Evolutionary conservation across 2,113 vertebrate species (phyloP).

Genomic region (Rousettus leschenaultii): DNA sequence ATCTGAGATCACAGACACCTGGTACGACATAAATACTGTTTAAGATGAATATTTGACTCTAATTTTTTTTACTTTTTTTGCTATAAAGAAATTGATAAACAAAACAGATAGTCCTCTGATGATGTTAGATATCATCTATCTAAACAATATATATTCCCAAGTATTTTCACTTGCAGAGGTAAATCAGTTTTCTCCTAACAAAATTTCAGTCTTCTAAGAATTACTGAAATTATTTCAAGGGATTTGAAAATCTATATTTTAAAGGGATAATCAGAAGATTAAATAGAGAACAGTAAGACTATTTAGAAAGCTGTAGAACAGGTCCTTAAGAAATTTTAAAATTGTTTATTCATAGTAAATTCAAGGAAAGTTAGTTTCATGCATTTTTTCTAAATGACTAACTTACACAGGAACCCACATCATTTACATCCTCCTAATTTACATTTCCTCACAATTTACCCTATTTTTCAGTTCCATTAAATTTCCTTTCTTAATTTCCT

Average conservation of each 20-base stretch:
- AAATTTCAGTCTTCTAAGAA: conserved; percentile 19
- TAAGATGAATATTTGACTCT: not conserved
- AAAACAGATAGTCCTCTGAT: not conserved
- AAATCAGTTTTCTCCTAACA: conserved; percentile 11
- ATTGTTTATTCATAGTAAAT: conserved; percentile 2
- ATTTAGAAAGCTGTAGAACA: not conserved
- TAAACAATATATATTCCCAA: not conserved
- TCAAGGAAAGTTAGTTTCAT: not conserved
- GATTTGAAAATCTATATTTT: conserved; percentile 13
- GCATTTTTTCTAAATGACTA: conserved; percentile 19
- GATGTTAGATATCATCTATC: not conserved
- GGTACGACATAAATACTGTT: not conserved
- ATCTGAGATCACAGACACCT: not conserved
- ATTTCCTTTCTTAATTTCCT: not conserved
- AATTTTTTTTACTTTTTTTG: no score
- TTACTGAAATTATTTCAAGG: conserved; percentile 23
- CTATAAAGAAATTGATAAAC: not conserved
- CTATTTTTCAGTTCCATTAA: not conserved
- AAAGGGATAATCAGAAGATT: not conserved
- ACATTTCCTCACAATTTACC: not conserved
- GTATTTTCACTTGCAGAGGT: not conserved
- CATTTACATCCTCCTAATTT: not conserved
- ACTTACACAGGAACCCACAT: not conserved
- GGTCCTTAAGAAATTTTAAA: not conserved
- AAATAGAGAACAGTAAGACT: not conserved